Evolutionary conservation across 1,140 invertebrate species (phyloP), one percentile per base, ranked within the genome.

Genomic region (Pectinophora gossypiella): DNA sequence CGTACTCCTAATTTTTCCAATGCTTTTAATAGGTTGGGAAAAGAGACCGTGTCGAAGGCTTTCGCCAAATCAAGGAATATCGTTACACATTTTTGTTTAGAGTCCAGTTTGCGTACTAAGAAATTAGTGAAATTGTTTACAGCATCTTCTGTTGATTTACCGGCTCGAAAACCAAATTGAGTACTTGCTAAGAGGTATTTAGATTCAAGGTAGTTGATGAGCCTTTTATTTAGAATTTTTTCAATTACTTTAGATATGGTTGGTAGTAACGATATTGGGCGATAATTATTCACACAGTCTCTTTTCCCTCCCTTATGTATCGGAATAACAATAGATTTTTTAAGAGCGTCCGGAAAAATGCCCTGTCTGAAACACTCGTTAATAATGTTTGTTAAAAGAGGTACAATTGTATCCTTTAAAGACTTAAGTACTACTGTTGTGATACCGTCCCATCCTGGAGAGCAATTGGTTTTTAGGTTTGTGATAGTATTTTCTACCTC

Each of bases 21-120:
- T 32, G 54, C 60, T 15, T 50, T 16, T 4, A 70, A 20, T 7
- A 70, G 48, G 1, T 61, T 42, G 12, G 45, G 22, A n/a, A 64
- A 46, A 32, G 56, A 45, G 13, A 72, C 59, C 10, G 64, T 61
- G 35, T 71, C 68, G 32, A 71, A 68, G 7, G 62, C 64, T 48
- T 66, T 68, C 23, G 21, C 45, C 16, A 68, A 45, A 47, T 65
- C 61, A 5, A 63, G 21, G 42, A 64, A 69, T 15, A 70, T 45
- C 12, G 13, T 56, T n/a, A 58, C n/a, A 22, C 12, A 22, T 52
- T 59, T 59, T 48, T 48, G 43, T n/a, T 45, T 45, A 1, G 48
- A 38, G 44, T 65, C 59, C n/a, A 65, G 40, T 22, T 56, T 54
- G 3, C 12, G 10, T 15, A 35, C 20, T 23, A 55, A 13, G 10